These are phyloP conservation scores for Hypanus sabinus DNA, from an alignment of 2,113 vertebrate species.

Conservation along the genomic window DNA sequence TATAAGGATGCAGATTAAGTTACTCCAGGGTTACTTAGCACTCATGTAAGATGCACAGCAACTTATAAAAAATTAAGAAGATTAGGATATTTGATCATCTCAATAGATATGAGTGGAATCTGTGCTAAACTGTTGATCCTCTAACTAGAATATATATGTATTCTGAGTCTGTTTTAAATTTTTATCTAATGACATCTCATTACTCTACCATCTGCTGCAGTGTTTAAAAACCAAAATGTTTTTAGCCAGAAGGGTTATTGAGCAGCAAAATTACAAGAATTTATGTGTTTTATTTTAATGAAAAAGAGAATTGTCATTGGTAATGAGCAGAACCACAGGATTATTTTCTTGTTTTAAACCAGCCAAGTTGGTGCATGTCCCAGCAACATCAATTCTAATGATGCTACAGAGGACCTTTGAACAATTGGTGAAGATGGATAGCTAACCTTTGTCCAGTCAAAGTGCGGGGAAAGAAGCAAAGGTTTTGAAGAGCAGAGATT, in stretches of 20 bases:
- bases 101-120: neutral
- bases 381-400: neutral
- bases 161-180: constrained; percentile 42
- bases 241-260: constrained; percentile 69
- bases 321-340: constrained; percentile 49
- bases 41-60: constrained; percentile 1
- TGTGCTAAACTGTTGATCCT: neutral
- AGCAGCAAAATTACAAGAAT: constrained; percentile 67
- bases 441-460: constrained; percentile 42
- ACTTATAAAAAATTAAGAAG: neutral
- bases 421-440: constrained; percentile 39
- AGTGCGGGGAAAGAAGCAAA: neutral
- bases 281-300: constrained; percentile 48
- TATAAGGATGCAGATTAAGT: neutral
- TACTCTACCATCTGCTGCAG: constrained; percentile 73
- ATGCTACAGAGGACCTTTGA: neutral
- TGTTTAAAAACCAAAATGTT: constrained; percentile 68
- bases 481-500: constrained; percentile 43
- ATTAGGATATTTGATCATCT: neutral
- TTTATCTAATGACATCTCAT: constrained; percentile 62
- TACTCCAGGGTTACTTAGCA: neutral
- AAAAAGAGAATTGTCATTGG: constrained; percentile 45
- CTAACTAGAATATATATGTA: constrained; percentile 56
- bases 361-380: neutral
- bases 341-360: neutral